These are phyloP conservation scores for Nyctalus aviator DNA, from an alignment of 2,797 vertebrate genomes.

Conservation along the genomic window DNA sequence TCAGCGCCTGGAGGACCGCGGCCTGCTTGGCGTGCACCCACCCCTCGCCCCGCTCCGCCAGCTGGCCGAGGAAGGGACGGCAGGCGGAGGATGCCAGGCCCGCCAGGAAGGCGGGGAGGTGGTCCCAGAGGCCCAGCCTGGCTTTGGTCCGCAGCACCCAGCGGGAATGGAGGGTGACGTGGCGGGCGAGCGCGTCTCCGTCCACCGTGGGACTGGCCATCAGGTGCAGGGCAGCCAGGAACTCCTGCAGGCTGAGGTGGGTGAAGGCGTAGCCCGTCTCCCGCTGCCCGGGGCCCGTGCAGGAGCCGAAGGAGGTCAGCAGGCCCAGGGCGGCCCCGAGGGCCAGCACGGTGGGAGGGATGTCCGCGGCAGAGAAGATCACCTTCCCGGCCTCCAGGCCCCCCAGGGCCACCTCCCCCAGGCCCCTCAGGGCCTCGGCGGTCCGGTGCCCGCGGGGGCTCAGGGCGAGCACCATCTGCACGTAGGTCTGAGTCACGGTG, in stretches of 20 bases:
- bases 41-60: slow-evolving; percentile 81
- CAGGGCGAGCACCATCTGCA: slow-evolving; percentile 90
- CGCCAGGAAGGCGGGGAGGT: slow-evolving; percentile 91
- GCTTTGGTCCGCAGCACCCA: slow-evolving; percentile 91
- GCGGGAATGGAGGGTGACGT: slow-evolving; percentile 92
- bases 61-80: slow-evolving; percentile 85
- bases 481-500: slow-evolving; percentile 93
- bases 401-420: slow-evolving; percentile 90
- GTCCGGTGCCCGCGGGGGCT: slow-evolving; percentile 71
- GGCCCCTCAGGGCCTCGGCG: slow-evolving; percentile 83
- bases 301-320: slow-evolving; percentile 89
- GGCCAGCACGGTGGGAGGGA: slow-evolving; percentile 84
- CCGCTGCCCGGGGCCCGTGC: slow-evolving; percentile 75
- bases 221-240: slow-evolving; percentile 92
- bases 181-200: slow-evolving; percentile 84
- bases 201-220: slow-evolving; percentile 89
- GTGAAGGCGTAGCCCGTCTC: slow-evolving; percentile 90
- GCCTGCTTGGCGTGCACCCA: slow-evolving; percentile 89
- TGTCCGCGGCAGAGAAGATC: slow-evolving; percentile 89
- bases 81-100: slow-evolving; percentile 91
- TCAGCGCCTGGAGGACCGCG: slow-evolving; percentile 86
- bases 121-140: slow-evolving; percentile 89
- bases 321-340: slow-evolving; percentile 89
- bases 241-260: slow-evolving; percentile 95
- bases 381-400: slow-evolving; percentile 90